Evolutionary conservation across 2,113 vertebrate genomes (phyloP).

Genomic region (Struthidea cinerea): DNA sequence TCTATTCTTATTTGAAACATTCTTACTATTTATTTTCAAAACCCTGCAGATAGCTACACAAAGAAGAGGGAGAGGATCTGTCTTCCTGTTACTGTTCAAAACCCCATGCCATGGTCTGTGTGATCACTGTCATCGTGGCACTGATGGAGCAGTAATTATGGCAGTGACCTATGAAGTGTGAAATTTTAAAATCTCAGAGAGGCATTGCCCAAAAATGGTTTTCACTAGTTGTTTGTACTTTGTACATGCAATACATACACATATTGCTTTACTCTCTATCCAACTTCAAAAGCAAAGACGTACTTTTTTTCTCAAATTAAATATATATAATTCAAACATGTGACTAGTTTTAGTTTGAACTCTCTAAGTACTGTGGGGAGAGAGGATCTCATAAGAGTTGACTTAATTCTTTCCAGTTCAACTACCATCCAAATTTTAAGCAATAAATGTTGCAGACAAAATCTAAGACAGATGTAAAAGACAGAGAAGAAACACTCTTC

Average conservation of each 20-base stretch:
- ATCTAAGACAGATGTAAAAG: not conserved
- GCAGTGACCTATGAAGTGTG: not conserved
- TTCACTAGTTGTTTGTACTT: not conserved
- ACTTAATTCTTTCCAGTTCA: not conserved
- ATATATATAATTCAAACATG: not conserved
- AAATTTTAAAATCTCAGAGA: not conserved
- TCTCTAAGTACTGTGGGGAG: not conserved
- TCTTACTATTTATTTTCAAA: not conserved
- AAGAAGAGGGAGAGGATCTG: not conserved
- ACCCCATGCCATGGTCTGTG: not conserved
- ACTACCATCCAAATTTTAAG: not conserved
- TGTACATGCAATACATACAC: not conserved
- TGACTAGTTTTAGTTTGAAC: not conserved
- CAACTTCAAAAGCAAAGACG: not conserved
- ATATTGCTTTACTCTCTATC: not conserved
- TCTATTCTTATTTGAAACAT: not conserved
- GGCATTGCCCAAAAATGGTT: not conserved
- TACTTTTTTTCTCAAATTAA: not conserved
- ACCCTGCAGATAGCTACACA: not conserved
- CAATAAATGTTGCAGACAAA: not conserved
- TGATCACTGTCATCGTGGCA: not conserved
- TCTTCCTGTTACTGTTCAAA: not conserved
- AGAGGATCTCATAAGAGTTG: not conserved
- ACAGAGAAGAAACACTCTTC: not conserved
- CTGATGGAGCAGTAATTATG: not conserved